A percentile compares a stretch with the other conserved stretches of the same genome.
Conservation (phyloP, 2,797 vertebrate genomes). For the Periparus ater region DNA sequence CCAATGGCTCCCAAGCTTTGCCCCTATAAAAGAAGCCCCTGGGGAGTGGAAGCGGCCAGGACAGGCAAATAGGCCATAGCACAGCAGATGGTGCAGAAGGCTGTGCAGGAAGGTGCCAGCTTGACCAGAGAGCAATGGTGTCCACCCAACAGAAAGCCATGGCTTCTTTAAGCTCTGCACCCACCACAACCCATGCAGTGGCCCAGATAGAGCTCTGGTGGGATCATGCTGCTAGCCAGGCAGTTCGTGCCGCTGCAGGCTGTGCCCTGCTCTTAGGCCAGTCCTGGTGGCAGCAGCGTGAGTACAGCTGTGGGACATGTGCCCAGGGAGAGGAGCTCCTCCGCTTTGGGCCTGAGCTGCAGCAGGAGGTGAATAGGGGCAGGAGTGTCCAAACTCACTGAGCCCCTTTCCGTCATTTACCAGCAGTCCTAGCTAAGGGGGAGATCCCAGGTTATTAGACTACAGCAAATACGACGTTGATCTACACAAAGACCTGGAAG, state of each 20-base stretch:
- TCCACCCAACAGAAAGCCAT: neutral
- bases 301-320: neutral
- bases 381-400: neutral
- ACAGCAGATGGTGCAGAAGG: neutral
- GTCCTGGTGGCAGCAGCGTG: neutral
- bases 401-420: neutral
- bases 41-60: neutral
- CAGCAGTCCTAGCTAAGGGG: neutral
- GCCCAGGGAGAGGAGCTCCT: neutral
- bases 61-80: neutral
- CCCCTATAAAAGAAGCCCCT: neutral
- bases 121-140: neutral
- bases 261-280: neutral
- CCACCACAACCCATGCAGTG: accelerated
- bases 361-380: neutral
- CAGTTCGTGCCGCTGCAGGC: neutral
- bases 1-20: neutral
- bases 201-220: neutral
- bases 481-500: neutral
- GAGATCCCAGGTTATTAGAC: neutral
- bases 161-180: neutral
- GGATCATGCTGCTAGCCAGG: neutral
- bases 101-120: neutral
- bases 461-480: neutral
- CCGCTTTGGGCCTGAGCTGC: neutral